Base-by-base conservation (phyloP, 2,113 vertebrate genomes). In the Salvator merianae region DNA sequence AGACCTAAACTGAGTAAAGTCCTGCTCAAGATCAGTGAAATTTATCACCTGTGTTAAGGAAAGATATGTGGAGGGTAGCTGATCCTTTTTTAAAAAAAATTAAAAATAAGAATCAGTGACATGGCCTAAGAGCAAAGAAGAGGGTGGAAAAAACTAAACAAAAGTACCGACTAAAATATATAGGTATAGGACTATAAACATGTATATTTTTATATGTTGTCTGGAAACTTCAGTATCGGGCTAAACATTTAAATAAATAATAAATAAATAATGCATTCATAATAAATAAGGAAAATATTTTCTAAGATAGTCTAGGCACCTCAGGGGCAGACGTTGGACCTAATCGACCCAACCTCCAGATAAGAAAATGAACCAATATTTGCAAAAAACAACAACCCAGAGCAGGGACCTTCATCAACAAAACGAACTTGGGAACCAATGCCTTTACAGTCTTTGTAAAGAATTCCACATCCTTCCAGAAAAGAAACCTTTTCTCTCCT, bases 321-420 rank as follows among this genome's bases (percentile, higher is more conserved):
- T 53, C 43, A 53, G 73, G 28, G 43, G 9, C 53, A 38, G 76
- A 24, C 32, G 22, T 28, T 20, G 3, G 8, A 28, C 14, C 36
- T 34, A 59, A 34, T 4, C 4, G 20, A 77, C 8, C 18, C 50
- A 50, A 30, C 3, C 50, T 73, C 26, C 18, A 69, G 9, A 5
- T 26, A 22, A 18, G 69, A 66, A 71, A 83, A 86, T 87, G 84
- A 65, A 53, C 65, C 74, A 85, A 83, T 81, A 73, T 38, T 84
- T 87, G 81, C 69, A 50, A 80, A 84, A 82, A 92, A 79, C 84
- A n/a, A n/a, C n/a, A n/a, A n/a, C n/a, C n/a, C n/a, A 89, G 92
- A 95, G 89, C 88, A 91, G 93, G 91, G 94, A 90, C 90, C 94
- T 93, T 70, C 77, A 87, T 94, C 94, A 95, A 89, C 70, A 90